These are phyloP conservation scores for Microcebus jonahi DNA, from an alignment of 2,113 vertebrate species.

Conservation along the genomic window DNA sequence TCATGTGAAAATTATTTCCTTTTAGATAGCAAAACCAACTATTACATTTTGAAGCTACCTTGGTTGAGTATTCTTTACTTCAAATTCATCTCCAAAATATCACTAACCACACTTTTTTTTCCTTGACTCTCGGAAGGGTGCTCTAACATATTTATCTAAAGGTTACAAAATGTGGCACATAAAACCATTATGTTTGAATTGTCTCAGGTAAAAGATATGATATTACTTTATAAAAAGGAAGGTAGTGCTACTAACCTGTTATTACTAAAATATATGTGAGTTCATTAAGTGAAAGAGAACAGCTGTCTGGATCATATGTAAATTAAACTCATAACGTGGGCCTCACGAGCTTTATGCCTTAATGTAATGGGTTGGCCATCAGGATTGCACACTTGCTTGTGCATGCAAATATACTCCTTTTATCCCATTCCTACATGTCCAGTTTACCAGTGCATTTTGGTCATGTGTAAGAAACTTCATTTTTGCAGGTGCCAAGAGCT, in stretches of 20 bases:
- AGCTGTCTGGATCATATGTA: background rate
- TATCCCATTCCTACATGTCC: background rate
- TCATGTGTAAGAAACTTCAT: background rate
- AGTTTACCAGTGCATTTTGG: background rate
- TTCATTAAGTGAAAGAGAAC: background rate
- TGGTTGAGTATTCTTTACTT: background rate
- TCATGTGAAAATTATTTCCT: slow-evolving; percentile 11
- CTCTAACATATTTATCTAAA: slow-evolving; percentile 35
- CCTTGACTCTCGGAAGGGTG: background rate
- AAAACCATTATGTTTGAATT: slow-evolving; percentile 36
- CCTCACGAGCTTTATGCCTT: background rate
- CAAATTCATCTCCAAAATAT: background rate
- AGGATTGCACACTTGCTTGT: background rate
- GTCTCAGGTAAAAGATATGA: background rate
- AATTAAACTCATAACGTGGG: background rate
- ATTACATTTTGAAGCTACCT: slow-evolving; percentile 16
- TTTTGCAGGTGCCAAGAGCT: background rate
- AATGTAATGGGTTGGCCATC: background rate
- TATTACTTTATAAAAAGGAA: slow-evolving; percentile 1
- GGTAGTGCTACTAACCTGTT: background rate
- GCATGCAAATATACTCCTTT: background rate
- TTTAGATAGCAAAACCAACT: background rate
- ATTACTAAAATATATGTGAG: background rate
- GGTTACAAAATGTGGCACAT: background rate
- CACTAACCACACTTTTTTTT: background rate